Evolutionary conservation across 1,140 invertebrate genomes (phyloP), one percentile per base, ranked within the genome.

Genomic region (Vanessa atalanta): DNA sequence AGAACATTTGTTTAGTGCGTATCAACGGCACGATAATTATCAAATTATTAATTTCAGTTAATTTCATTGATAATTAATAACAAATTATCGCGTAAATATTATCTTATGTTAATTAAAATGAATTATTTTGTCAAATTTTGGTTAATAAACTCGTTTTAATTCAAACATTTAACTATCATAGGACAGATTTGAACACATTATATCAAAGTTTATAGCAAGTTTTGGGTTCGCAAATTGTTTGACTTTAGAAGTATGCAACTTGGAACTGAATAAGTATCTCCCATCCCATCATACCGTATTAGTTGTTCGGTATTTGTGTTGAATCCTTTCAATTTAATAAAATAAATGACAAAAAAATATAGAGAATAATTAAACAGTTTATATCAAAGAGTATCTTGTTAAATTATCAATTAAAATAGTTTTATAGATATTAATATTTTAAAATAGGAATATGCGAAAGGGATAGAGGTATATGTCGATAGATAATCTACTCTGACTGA

Each of bases 201-300:
- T 68, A 73, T 61, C 68, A 77, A 77, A 77, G 61, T 77, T 77
- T 68, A 65, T 77, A 67, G 60, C 50, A 74, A 77, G 65, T 77
- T 77, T 63, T 66, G 57, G 72, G 68, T 64, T 68, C 23, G 64
- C 68, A 77, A 77, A 74, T 77, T 74, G 76, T 77, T 77, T 77
- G 72, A 77, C 72, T 77, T 77, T 47, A 60, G 60, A 77, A 77
- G 68, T 77, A 77, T 74, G 50, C 72, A 67, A 67, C 53, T 75
- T 66, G 69, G 68, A 47, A 16, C 63, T 47, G 47, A 71, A 75
- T 63, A 67, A 71, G 50, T 50, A 20, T 14, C 71, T 43, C 8
- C 37, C 37, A 51, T 61, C 47, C 71, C 6, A 47, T 67, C 65
- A 53, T 67, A 71, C 53, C 55, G 55, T 75, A 26, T 61, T 37